Base-by-base conservation (phyloP, 2,797 vertebrate genomes). In the Propithecus perrieri region DNA sequence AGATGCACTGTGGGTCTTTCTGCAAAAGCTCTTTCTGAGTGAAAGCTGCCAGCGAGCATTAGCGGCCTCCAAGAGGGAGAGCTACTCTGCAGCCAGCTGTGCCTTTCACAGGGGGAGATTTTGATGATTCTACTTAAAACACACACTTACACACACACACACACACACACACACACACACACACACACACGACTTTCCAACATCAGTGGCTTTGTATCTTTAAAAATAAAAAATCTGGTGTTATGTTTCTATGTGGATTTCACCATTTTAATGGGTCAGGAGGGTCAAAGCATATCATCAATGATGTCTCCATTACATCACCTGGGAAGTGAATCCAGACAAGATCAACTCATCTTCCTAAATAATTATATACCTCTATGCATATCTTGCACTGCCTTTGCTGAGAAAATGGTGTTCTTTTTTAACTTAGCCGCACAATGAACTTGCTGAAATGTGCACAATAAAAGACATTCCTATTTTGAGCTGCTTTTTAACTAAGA, bases 391-490 rank as follows among this genome's bases (percentile, higher is more conserved):
- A 63, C 14, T 38, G 35, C 18, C 57, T 43, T 67, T 95, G 92
- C 57, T 41, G 94, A 79, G 84, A 94, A 98, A 96, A 91, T 74
- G 38, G 50, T 89, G 78, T 89, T 96, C 0, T n/a, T 96, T 97
- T 97, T 97, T 46, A 85, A 89, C 93, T 76, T 96, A 97, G 67
- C 91, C 65, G 17, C 92, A 94, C 95, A 98, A 96, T 98, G 97
- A 97, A 97, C 91, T 96, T 91, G 24, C n/a, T 79, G 74, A 96
- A 91, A 95, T 26, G 72, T 81, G 83, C 94, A 92, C 91, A 97
- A 94, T 38, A 89, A 94, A 95, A 98, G 86, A 97, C 69, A 35
- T 81, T 94, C 97, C 91, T 97, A 95, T 92, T 98, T 97, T 97
- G 87, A 80, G 59, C 91, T 97, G 92, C 95, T 96, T 98, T 97